Conservation (phyloP, 2,797 vertebrate genomes). For the Miichthys miiuy region DNA sequence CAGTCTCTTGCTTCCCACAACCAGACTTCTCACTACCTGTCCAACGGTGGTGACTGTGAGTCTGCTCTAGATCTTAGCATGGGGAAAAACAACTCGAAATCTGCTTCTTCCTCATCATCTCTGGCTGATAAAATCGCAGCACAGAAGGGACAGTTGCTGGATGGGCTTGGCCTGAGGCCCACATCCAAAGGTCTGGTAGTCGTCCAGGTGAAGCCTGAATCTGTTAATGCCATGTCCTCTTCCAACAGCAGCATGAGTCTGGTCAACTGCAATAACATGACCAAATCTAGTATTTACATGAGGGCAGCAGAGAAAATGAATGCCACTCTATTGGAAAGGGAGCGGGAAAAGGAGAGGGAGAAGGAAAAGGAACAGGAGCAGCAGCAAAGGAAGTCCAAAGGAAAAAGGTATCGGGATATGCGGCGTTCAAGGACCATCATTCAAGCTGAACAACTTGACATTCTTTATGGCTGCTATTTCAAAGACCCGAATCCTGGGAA, state of each 20-base stretch:
- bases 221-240: constrained; percentile 66
- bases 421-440: constrained; percentile 94
- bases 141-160: constrained; percentile 85
- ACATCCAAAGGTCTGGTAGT: constrained; percentile 85
- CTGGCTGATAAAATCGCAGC: constrained; percentile 77
- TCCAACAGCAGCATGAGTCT: constrained; percentile 75
- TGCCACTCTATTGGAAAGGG: constrained; percentile 73
- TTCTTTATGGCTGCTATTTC: constrained; percentile 96
- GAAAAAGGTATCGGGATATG: constrained; percentile 86
- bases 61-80: constrained; percentile 87
- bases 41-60: constrained; percentile 85
- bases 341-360: constrained; percentile 66
- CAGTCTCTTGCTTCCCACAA: constrained; percentile 76
- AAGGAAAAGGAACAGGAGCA: constrained; percentile 74
- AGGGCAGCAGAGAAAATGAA: constrained; percentile 82
- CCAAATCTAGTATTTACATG: constrained; percentile 82
- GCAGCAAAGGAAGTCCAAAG: constrained; percentile 84
- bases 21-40: constrained; percentile 77
- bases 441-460: constrained; percentile 93
- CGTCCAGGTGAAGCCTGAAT: constrained; percentile 86
- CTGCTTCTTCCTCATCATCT: constrained; percentile 70
- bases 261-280: constrained; percentile 80
- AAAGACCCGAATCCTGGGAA: constrained; percentile 95
- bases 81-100: constrained; percentile 82
- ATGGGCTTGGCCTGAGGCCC: constrained; percentile 85